Base-by-base conservation (phyloP, 37 sponge, comb jelly and placozoan species). In the Theonella swinhoei region DNA sequence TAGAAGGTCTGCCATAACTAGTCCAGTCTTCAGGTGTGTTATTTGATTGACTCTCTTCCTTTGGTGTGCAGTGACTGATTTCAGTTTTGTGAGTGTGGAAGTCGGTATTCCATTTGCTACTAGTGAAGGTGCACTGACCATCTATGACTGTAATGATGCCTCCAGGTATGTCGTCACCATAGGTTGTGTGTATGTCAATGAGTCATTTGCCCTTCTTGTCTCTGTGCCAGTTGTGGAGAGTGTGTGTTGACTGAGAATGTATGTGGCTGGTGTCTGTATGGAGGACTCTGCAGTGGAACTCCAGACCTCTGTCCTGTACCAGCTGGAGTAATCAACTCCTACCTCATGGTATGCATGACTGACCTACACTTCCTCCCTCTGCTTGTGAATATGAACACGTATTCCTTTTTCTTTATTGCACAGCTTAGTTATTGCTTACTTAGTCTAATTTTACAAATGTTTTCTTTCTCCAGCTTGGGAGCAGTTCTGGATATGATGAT, bases 241-340 rank as follows among this genome's bases (percentile, higher is more conserved):
- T 80, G 81, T 80, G 31, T 81, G 29, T 42, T 68, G 33, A 87
- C 66, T 66, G 62, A 61, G n/a, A 74, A 38, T 79, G 61, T 61
- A 11, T 87, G 88, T 80, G 81, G 77, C 9, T 81, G 81, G 81
- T 87, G 81, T 75, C 33, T 42, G 39, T 60, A 35, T 32, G 71
- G 75, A 29, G 73, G 73, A 68, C 35, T 64, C 33, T 83, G 84
- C 78, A 88, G 75, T 83, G 89, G 74, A 70, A 42, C 64, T 39
- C 32, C 74, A 38, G 28, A 39, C 42, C 33, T 38, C 39, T 80
- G 81, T 42, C n/a, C n/a, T n/a, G n/a, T n/a, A n/a, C n/a, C n/a
- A n/a, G n/a, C n/a, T n/a, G n/a, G n/a, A n/a, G n/a, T n/a, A n/a
- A n/a, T n/a, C n/a, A n/a, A n/a, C n/a, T n/a, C n/a, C n/a, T n/a